Percentiles rank a stretch among this genome's conserved stretches.
phyloP scores from a whole-genome alignment of 2,797 vertebrate species.

The Falco novaeseelandiae region DNA sequence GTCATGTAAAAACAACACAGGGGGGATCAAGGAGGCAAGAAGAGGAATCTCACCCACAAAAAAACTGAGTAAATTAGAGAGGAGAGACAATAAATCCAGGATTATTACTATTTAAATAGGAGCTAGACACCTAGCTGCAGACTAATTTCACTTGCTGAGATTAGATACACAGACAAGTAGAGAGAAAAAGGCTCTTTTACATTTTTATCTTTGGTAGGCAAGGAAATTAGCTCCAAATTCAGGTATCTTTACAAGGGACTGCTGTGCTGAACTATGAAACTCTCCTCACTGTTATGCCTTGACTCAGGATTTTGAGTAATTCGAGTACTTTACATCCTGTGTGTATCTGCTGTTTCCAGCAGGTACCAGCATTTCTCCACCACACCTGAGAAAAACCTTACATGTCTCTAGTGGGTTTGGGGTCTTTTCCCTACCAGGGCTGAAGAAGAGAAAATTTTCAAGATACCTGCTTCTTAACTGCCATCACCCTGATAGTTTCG shows the following conservation, averaged over 20 bases:
- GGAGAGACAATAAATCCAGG: neutral
- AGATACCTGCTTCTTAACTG: accelerated
- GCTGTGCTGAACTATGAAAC: neutral
- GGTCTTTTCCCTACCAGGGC: accelerated
- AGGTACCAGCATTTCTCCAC: neutral
- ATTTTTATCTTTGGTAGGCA: neutral
- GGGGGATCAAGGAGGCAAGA: neutral
- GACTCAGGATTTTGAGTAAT: neutral
- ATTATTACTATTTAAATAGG: neutral
- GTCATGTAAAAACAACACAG: accelerated
- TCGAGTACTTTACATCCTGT: accelerated
- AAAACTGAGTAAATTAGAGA: neutral
- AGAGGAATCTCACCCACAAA: neutral
- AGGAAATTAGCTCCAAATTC: neutral
- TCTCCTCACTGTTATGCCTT: neutral
- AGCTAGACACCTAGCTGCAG: neutral
- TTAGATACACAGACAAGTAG: neutral
- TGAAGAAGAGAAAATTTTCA: neutral
- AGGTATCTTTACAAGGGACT: neutral
- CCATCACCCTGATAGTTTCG: accelerated
- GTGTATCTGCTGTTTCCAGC: neutral
- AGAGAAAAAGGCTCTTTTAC: neutral
- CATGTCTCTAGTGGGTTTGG: accelerated
- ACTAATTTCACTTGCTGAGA: neutral
- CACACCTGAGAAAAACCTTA: neutral